phyloP scores from a whole-genome alignment of 2,797 vertebrate genomes.

The Urocyon cinereoargenteus region DNA sequence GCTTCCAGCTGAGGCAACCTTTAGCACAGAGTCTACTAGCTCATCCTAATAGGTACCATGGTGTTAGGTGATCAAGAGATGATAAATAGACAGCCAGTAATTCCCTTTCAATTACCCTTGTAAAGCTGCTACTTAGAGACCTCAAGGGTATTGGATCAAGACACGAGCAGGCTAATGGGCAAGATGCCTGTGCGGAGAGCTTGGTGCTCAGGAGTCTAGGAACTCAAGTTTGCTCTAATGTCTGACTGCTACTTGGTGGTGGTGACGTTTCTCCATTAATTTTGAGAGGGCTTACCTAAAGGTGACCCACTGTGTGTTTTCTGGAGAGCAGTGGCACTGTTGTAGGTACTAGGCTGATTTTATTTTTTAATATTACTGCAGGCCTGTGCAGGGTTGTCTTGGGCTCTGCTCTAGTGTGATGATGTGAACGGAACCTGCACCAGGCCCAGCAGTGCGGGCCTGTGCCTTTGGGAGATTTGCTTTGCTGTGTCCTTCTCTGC shows the following conservation, averaged over 20 bases:
- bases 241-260: conserved; percentile 9
- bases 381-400: background rate
- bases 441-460: background rate
- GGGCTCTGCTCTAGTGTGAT: background rate
- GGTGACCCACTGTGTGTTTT: conserved; percentile 33
- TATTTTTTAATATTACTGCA: background rate
- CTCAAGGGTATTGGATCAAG: conserved; percentile 76
- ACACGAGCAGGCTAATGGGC: conserved; percentile 72
- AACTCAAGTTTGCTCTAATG: conserved; percentile 48
- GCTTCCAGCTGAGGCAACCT: conserved; percentile 71
- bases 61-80: conserved; percentile 79
- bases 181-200: conserved; percentile 62
- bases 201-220: background rate
- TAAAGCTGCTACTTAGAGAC: conserved; percentile 77
- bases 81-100: conserved; percentile 76
- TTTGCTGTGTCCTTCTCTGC: background rate
- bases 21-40: conserved; percentile 48
- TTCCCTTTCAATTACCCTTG: conserved; percentile 81
- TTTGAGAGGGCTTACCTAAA: conserved; percentile 41
- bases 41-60: conserved; percentile 73
- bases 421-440: background rate
- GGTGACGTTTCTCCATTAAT: background rate
- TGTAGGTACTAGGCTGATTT: background rate
- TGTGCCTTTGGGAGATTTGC: background rate
- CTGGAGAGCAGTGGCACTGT: background rate